Percentiles rank a stretch among this genome's conserved stretches.
Conservation (phyloP, 2,113 vertebrate species). For the Oxyruncus cristatus region DNA sequence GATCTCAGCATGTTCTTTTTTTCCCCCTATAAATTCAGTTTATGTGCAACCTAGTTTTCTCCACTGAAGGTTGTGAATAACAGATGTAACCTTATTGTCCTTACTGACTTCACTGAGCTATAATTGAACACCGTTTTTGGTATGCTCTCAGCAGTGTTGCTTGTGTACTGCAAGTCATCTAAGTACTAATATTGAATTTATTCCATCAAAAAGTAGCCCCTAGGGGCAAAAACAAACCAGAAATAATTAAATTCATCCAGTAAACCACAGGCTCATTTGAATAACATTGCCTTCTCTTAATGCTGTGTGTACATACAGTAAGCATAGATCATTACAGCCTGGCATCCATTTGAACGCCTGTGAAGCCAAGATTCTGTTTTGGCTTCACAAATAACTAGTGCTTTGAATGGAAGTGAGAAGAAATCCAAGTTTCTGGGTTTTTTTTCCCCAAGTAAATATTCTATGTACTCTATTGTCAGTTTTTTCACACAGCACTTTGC, state of each 20-base stretch:
- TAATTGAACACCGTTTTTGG: slow-evolving; percentile 59
- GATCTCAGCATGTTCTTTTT: neutral
- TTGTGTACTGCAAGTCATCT: slow-evolving; percentile 56
- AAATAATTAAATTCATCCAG: slow-evolving; percentile 67
- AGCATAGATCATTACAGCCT: slow-evolving; percentile 30
- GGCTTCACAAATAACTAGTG: neutral
- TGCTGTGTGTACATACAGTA: slow-evolving; percentile 27
- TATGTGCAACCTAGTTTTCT: slow-evolving; percentile 58
- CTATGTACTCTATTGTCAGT: neutral
- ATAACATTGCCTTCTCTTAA: slow-evolving; percentile 54
- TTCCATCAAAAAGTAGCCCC: slow-evolving; percentile 62
- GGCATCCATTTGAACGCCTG: neutral
- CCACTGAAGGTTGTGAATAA: slow-evolving; percentile 47
- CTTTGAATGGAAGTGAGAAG: neutral
- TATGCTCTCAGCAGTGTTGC: slow-evolving; percentile 44
- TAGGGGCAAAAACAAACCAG: slow-evolving; percentile 48
- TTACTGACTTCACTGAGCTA: slow-evolving; percentile 64
- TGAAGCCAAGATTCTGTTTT: neutral
- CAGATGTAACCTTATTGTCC: slow-evolving; percentile 67
- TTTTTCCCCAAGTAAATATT: neutral
- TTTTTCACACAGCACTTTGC: neutral
- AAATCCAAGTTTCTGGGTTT: neutral
- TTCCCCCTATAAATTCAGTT: neutral
- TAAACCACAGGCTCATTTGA: slow-evolving; percentile 54
- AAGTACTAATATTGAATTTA: slow-evolving; percentile 69